A percentile compares a stretch with the other conserved stretches of the same genome.
Conservation (phyloP, 2,113 vertebrate species). For the Syngnathus scovelli region DNA sequence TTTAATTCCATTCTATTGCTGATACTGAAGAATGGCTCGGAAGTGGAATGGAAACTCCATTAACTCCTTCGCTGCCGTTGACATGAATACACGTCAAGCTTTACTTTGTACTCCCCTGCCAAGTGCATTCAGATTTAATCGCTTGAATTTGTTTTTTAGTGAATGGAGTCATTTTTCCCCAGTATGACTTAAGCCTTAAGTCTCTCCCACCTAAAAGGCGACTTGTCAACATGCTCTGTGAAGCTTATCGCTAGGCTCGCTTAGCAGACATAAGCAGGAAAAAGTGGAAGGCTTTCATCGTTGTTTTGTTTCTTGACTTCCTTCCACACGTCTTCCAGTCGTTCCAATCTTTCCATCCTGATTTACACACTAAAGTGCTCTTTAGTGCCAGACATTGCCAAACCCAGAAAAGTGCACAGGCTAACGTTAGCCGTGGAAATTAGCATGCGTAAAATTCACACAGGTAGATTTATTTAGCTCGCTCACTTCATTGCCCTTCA, state of each 20-base stretch:
- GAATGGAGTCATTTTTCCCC: conserved; percentile 4
- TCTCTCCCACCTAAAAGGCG: conserved; percentile 20
- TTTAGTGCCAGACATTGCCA: conserved; percentile 32
- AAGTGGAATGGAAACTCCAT: conserved; percentile 43
- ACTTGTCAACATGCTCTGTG: conserved; percentile 30
- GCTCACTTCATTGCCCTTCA: conserved; percentile 38
- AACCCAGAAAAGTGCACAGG: conserved; percentile 36
- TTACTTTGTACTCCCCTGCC: too few relatives aligned
- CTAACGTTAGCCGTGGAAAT: conserved; percentile 22
- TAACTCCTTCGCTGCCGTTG: conserved; percentile 31
- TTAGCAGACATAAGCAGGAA: conserved; percentile 20
- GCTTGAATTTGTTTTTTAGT: conserved; percentile 42
- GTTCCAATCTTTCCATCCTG: conserved; percentile 1
- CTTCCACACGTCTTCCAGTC: not conserved
- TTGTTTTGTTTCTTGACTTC: conserved; percentile 16
- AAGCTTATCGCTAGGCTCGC: conserved; percentile 36
- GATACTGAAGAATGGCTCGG: conserved; percentile 35
- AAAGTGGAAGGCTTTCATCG: conserved; percentile 2
- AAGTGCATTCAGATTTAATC: conserved; percentile 36
- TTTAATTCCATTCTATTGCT: not conserved
- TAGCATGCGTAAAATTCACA: conserved; percentile 7
- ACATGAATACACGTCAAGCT: too few relatives aligned
- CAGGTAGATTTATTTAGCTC: conserved; percentile 40
- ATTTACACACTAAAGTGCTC: conserved; percentile 19
- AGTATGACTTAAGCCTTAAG: conserved; percentile 47